Conservation (phyloP, 2,797 vertebrate genomes). For the Odontamblyopus lacepedii region DNA sequence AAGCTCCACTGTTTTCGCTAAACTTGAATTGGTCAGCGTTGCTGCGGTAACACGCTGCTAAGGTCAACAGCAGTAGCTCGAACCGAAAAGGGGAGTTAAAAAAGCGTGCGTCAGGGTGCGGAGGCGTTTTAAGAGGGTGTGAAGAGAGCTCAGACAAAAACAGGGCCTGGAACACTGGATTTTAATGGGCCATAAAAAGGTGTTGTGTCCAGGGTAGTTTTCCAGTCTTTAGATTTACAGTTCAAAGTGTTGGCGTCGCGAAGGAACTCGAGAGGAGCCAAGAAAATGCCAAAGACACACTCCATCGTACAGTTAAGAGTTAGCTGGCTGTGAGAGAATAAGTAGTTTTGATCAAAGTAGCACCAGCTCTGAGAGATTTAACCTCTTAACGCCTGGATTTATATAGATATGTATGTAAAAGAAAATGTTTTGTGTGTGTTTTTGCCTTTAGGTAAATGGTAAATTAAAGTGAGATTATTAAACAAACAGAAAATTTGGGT, state of each 20-base stretch:
- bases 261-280: conserved; percentile 19
- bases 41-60: conserved; percentile 27
- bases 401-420: no score
- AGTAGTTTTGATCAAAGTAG: conserved; percentile 16
- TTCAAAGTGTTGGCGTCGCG: conserved; percentile 23
- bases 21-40: conserved; percentile 43
- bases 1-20: conserved; percentile 2
- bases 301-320: conserved; percentile 12
- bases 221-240: conserved; percentile 25
- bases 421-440: no score
- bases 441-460: no score
- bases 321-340: conserved; percentile 8
- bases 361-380: background rate
- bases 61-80: conserved; percentile 22
- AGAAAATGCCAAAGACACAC: conserved; percentile 22
- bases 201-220: conserved; percentile 25
- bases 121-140: conserved; percentile 23
- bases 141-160: conserved; percentile 10
- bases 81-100: conserved; percentile 14
- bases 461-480: no score
- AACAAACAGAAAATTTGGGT: no score
- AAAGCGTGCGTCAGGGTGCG: conserved; percentile 12
- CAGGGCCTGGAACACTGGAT: conserved; percentile 3
- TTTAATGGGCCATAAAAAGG: conserved; percentile 36
- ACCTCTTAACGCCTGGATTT: no score